Evolutionary conservation across 2,113 vertebrate genomes (phyloP).

Genomic region (Hiodon alosoides): DNA sequence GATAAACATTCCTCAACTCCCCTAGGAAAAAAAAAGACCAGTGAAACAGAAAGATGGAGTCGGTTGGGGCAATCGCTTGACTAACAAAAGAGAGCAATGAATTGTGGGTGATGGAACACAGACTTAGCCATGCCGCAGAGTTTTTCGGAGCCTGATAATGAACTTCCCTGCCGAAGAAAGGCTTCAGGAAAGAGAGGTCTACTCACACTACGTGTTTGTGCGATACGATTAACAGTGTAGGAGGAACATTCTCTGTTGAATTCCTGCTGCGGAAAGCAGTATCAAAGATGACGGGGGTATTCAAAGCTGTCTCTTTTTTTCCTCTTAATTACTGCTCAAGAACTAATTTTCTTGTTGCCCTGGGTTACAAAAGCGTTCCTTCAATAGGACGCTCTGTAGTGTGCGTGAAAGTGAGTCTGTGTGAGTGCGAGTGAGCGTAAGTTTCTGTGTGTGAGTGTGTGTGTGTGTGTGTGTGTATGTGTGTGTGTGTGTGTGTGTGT

Average conservation of each 20-base stretch:
- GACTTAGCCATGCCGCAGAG: neutral
- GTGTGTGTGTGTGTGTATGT: no score
- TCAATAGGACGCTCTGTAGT: neutral
- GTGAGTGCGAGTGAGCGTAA: no score
- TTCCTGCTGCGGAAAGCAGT: neutral
- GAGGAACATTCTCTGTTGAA: neutral
- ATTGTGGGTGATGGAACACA: neutral
- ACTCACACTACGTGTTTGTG: neutral
- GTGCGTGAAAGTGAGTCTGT: neutral
- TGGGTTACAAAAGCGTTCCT: neutral
- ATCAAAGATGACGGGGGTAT: neutral
- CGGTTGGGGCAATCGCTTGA: neutral
- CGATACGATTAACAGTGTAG: neutral
- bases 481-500: neutral
- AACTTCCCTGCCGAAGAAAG: neutral
- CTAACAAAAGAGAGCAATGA: neutral
- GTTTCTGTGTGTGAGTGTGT: neutral
- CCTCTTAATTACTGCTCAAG: neutral
- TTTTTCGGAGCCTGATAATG: neutral
- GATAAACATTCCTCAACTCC: neutral
- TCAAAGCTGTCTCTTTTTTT: neutral
- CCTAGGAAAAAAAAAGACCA: no score
- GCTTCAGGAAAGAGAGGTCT: neutral
- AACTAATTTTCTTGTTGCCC: neutral
- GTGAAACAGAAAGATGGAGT: no score